Base-by-base conservation (phyloP, 2,888 invertebrate species). In the Trichogramma dendrolimi region DNA sequence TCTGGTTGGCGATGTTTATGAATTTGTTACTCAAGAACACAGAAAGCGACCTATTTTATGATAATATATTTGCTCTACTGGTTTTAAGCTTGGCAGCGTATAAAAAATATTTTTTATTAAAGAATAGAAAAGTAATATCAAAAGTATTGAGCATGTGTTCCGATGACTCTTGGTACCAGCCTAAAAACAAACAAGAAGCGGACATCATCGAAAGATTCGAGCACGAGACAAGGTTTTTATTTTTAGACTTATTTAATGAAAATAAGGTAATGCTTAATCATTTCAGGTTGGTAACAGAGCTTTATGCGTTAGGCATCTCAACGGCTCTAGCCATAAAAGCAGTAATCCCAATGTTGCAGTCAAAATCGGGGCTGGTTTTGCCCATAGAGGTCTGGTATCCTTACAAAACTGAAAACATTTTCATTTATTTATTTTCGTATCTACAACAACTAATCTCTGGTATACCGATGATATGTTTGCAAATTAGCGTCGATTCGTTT, bases 51-150 rank as follows among this genome's bases (percentile, higher is more conserved):
- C 11, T 58, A 48, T 40, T 46, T n/a, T 52, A 53, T 58, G 60
- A 65, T 44, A 65, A 61, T 54, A 4, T 60, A 41, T 63, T 62
- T 57, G 60, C 52, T 6, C 40, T 63, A 4, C 58, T 11, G 44
- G 43, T 49, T 5, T 40, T 61, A 10, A 11, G 53, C 5, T 46
- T 42, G 46, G 51, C 55, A 4, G 53, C 61, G 38, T 63, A 58
- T 11, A 61, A 63, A 56, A 43, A 55, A 54, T n/a, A 55, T 42
- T 62, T 57, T 27, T 14, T 65, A 55, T 55, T 60, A 8, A 50
- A 41, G 27, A 56, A 60, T 4, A 51, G 55, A 0, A 58, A 58
- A 39, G n/a, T 50, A n/a, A 58, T 65, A 41, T 6, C 14, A 6
- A 38, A 47, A 0, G 10, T 60, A 2, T 10, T 62, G 11, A 51